These are phyloP conservation scores for Percopsis transmontana DNA, from an alignment of 2,113 vertebrate species.

Conservation along the genomic window DNA sequence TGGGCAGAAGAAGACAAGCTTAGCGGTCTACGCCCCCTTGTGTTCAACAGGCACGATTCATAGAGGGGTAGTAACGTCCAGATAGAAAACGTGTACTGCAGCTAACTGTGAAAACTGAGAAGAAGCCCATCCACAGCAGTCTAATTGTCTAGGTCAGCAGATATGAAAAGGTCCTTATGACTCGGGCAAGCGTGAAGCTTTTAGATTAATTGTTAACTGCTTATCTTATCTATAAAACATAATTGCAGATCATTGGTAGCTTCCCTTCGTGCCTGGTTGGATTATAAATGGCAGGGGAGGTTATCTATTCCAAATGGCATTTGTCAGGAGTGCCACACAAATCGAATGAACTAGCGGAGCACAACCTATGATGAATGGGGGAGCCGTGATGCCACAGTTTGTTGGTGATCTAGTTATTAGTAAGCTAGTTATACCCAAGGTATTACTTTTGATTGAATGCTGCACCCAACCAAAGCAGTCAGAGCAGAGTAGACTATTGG, in stretches of 20 bases:
- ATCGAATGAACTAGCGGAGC: background rate
- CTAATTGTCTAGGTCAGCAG: conserved; percentile 72
- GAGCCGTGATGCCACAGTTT: conserved; percentile 18
- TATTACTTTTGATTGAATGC: conserved; percentile 50
- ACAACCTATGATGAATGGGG: conserved; percentile 1
- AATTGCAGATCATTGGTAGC: conserved; percentile 70
- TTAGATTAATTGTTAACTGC: conserved; percentile 65
- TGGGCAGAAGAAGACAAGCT: conserved; percentile 61
- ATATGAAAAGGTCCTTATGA: conserved; percentile 67
- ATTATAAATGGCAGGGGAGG: conserved; percentile 61
- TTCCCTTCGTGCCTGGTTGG: conserved; percentile 54
- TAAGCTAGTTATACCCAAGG: conserved; percentile 32
- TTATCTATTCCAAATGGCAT: conserved; percentile 61
- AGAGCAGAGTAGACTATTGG: conserved; percentile 17
- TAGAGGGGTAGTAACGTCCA: conserved; percentile 18
- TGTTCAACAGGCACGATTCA: conserved; percentile 57
- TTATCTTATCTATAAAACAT: conserved; percentile 74
- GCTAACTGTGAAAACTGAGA: conserved; percentile 49
- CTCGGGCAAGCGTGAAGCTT: conserved; percentile 53
- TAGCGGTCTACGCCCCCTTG: conserved; percentile 77
- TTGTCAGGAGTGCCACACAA: conserved; percentile 37
- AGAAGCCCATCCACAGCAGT: conserved; percentile 43
- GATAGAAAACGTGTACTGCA: conserved; percentile 38
- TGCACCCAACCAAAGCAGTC: conserved; percentile 5
- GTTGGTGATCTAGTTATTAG: conserved; percentile 28